Evolutionary conservation across 2,888 invertebrate species (phyloP).

Genomic region (Dexiosoma caninum): DNA sequence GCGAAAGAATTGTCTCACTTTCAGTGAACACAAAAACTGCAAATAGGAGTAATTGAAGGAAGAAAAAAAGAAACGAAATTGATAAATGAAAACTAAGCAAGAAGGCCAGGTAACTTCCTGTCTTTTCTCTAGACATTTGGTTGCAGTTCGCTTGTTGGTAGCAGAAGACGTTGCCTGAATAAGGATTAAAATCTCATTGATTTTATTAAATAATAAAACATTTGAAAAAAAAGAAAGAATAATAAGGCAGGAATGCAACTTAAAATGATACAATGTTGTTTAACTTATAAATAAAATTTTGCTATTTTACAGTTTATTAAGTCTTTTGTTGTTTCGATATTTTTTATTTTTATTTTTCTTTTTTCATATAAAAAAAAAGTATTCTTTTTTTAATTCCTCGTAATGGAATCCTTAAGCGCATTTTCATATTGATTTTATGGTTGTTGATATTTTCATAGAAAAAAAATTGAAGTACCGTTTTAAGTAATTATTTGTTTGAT

Average conservation of each 20-base stretch:
- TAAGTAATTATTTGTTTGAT: slow-evolving; percentile 53
- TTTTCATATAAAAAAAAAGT: slow-evolving; percentile 22
- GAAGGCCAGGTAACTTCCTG: slow-evolving; percentile 53
- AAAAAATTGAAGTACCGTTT: slow-evolving; percentile 56
- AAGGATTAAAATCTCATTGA: slow-evolving; percentile 58
- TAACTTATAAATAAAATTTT: slow-evolving; percentile 23
- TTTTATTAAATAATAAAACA: slow-evolving; percentile 55
- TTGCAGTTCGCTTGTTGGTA: background rate
- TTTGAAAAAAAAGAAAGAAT: background rate
- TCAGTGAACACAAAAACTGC: background rate
- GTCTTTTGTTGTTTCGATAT: slow-evolving; percentile 35
- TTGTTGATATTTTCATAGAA: background rate
- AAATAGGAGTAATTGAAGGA: background rate
- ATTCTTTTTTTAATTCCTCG: background rate
- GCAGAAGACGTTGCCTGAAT: background rate
- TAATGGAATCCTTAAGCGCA: slow-evolving; percentile 43
- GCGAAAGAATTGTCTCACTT: slow-evolving; percentile 32
- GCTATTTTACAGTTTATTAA: slow-evolving; percentile 61
- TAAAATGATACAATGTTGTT: slow-evolving; percentile 54
- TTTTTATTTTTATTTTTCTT: too few species aligned
- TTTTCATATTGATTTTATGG: slow-evolving; percentile 49
- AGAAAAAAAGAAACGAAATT: background rate
- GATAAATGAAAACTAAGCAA: slow-evolving; percentile 18
- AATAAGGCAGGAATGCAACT: background rate
- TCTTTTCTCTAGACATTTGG: background rate